A percentile compares a stretch with the other conserved stretches of the same genome.
phyloP scores from a whole-genome alignment of 2,888 invertebrate genomes.

The Nudaria mundana region DNA sequence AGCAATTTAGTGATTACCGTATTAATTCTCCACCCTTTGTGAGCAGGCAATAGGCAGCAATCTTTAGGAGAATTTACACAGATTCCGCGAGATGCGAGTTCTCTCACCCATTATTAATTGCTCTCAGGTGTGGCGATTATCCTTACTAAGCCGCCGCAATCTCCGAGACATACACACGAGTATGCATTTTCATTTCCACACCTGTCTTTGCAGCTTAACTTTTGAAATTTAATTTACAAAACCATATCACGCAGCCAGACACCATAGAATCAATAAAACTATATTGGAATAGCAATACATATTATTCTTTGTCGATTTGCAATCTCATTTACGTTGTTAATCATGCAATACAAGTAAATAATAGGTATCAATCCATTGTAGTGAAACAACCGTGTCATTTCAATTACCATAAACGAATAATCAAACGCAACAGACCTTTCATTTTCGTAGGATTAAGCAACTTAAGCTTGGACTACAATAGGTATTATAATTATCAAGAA shows the following conservation, averaged over 20 bases:
- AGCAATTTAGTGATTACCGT: conserved; percentile 40
- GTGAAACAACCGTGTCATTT: conserved; percentile 60
- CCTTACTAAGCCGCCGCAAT: conserved; percentile 72
- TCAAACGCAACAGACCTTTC: conserved; percentile 51
- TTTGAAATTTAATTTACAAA: conserved; percentile 4
- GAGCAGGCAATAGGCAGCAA: conserved; percentile 32
- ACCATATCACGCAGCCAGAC: not conserved
- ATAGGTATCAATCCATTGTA: conserved; percentile 50
- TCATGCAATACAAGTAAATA: conserved; percentile 46
- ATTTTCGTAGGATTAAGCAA: conserved; percentile 68
- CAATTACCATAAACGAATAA: conserved; percentile 62
- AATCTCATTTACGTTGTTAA: conserved; percentile 43
- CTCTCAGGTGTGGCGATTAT: conserved; percentile 75
- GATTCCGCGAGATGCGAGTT: conserved; percentile 43
- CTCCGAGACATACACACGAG: conserved; percentile 40
- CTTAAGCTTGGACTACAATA: conserved; percentile 47
- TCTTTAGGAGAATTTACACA: conserved; percentile 52
- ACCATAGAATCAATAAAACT: conserved; percentile 15
- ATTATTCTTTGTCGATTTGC: conserved; percentile 37
- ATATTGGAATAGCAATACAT: conserved; percentile 22
- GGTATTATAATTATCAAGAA: conserved; percentile 46
- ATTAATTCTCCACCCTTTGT: conserved; percentile 41
- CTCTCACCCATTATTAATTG: conserved; percentile 74
- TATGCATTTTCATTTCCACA: conserved; percentile 46
- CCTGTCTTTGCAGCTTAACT: conserved; percentile 27